Evolutionary conservation across 2,888 invertebrate genomes (phyloP).

Genomic region (Macrophya alboannulata): DNA sequence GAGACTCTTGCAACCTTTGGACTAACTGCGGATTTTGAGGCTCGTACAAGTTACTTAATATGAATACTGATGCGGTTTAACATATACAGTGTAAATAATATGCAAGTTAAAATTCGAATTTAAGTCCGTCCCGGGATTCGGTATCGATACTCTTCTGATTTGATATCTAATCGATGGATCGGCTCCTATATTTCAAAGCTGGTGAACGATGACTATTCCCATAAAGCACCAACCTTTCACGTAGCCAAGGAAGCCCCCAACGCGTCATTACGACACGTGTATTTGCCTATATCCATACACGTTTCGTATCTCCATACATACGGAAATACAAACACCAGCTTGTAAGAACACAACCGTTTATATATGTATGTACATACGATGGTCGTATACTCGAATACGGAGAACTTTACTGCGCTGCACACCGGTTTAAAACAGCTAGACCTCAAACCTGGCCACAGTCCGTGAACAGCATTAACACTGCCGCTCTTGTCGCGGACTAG

Average conservation of each 20-base stretch:
- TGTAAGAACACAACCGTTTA: neutral
- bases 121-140: neutral
- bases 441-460: neutral
- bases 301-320: neutral
- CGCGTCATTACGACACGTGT: constrained; percentile 32
- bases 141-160: neutral
- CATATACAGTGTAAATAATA: neutral
- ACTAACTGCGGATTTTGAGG: neutral
- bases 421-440: constrained; percentile 53
- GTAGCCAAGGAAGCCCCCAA: constrained; percentile 10
- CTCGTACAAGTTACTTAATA: neutral
- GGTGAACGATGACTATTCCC: neutral
- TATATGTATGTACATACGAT: constrained; percentile 25
- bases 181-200: neutral
- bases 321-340: neutral
- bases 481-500: constrained; percentile 12
- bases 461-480: constrained; percentile 11
- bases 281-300: neutral
- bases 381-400: neutral
- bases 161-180: neutral
- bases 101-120: neutral
- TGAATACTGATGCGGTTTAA: neutral
- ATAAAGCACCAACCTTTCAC: constrained; percentile 10
- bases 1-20: neutral
- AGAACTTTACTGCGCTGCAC: constrained; percentile 23